phyloP scores from a whole-genome alignment of 2,888 invertebrate genomes.

The Lithophane socia region DNA sequence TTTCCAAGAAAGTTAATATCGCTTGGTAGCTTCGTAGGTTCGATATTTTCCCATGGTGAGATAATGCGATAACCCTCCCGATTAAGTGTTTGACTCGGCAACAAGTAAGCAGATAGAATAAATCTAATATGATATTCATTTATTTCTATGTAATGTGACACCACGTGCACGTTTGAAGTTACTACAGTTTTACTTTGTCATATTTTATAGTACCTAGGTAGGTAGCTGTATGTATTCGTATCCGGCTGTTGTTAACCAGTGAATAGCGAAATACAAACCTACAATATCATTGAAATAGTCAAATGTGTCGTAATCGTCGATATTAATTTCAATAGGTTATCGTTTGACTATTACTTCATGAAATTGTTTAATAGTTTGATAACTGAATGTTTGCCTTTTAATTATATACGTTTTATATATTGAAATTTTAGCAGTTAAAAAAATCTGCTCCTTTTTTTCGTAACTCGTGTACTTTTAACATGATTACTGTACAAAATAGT shows the following conservation, averaged over 20 bases:
- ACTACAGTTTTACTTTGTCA: constrained; percentile 26
- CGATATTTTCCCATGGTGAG: constrained; percentile 69
- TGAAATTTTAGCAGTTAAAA: background rate
- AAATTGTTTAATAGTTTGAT: constrained; percentile 59
- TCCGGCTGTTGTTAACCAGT: constrained; percentile 2
- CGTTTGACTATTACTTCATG: constrained; percentile 62
- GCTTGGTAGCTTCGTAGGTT: constrained; percentile 57
- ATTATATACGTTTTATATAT: constrained; percentile 2
- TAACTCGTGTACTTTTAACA: constrained; percentile 13
- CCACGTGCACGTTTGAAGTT: constrained; percentile 21
- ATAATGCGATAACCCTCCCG: constrained; percentile 72
- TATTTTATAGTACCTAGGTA: constrained; percentile 6
- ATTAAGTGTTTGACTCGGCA: constrained; percentile 66
- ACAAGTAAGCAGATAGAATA: constrained; percentile 52
- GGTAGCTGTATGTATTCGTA: background rate
- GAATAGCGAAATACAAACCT: constrained; percentile 12
- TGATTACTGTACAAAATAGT: background rate
- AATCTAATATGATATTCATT: constrained; percentile 39
- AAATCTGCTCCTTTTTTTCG: background rate
- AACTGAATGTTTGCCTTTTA: constrained; percentile 42
- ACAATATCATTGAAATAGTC: constrained; percentile 41
- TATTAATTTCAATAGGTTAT: constrained; percentile 67
- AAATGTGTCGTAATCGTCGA: constrained; percentile 55
- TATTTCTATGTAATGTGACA: constrained; percentile 43
- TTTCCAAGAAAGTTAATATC: constrained; percentile 61